phyloP scores from a whole-genome alignment of 2,113 vertebrate species.

The Rhagologus leucostigma region DNA sequence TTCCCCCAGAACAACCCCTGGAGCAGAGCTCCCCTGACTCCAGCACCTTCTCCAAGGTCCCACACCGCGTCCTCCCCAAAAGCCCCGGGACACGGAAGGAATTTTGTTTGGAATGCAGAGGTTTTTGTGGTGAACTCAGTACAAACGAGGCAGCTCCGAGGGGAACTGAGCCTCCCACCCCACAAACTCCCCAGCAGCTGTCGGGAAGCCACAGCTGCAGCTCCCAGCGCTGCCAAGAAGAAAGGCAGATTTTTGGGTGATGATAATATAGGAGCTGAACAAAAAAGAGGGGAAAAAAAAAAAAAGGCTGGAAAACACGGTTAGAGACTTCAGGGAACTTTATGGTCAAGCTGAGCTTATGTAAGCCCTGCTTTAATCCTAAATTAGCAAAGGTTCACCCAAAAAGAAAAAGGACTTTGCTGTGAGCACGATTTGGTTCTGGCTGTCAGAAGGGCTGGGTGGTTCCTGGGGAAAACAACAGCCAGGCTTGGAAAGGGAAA shows the following conservation, averaged over 20 bases:
- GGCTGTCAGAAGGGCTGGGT: neutral
- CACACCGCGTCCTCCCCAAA: neutral
- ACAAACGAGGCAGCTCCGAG: neutral
- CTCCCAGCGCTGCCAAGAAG: neutral
- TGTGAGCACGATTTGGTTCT: neutral
- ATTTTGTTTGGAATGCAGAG: neutral
- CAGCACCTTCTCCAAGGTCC: neutral
- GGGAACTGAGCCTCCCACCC: constrained; percentile 3
- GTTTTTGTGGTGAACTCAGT: neutral
- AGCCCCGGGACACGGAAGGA: neutral
- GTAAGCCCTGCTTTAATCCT: neutral
- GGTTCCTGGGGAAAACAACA: neutral
- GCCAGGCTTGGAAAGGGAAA: neutral
- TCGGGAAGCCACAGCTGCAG: constrained; percentile 24
- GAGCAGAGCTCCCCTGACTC: neutral
- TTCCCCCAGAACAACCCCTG: neutral
- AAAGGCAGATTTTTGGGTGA: constrained; percentile 17
- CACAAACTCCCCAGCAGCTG: constrained; percentile 24
- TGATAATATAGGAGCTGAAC: neutral
- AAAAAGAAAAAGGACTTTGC: neutral
- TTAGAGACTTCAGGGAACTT: neutral
- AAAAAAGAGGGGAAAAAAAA: neutral
- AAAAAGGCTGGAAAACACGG: neutral
- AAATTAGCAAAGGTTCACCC: neutral
- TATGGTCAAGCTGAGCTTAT: neutral